Percentiles rank a stretch among this genome's conserved stretches.
These are phyloP conservation scores for Sinella curviseta DNA, from an alignment of 1,140 invertebrate species.

Conservation along the genomic window DNA sequence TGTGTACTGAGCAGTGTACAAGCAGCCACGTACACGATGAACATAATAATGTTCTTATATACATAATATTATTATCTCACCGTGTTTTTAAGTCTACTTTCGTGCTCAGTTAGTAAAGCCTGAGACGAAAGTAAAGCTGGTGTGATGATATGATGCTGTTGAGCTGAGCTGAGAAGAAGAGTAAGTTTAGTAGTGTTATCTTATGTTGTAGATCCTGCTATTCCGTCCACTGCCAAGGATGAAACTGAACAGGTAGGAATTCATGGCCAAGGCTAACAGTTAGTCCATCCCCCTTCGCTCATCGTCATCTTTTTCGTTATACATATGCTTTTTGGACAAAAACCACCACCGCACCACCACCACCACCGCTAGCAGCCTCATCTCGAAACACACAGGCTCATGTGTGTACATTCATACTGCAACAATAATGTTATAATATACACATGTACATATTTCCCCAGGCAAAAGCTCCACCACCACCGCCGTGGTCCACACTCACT, in stretches of 20 bases:
- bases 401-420: no score
- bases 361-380: not conserved
- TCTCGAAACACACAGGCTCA: not conserved
- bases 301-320: not conserved
- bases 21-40: no score
- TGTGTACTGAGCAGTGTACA: no score
- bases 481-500: no score
- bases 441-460: no score
- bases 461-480: no score
- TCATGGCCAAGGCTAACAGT: constrained; percentile 51
- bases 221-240: constrained; percentile 49
- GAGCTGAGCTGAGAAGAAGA: not conserved
- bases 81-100: not conserved
- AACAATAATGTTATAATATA: no score
- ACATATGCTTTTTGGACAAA: not conserved
- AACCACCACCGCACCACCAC: constrained; percentile 1
- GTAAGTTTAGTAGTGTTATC: not conserved
- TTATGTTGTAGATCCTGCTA: constrained; percentile 21
- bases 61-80: no score
- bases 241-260: constrained; percentile 50
- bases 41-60: no score
- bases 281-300: constrained; percentile 34
- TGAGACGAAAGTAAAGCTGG: not conserved
- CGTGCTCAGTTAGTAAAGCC: not conserved
- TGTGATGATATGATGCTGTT: not conserved